Evolutionary conservation across 2,888 invertebrate species (phyloP), one percentile per base, ranked within the genome.

Genomic region (Drosophila peninsularis): DNA sequence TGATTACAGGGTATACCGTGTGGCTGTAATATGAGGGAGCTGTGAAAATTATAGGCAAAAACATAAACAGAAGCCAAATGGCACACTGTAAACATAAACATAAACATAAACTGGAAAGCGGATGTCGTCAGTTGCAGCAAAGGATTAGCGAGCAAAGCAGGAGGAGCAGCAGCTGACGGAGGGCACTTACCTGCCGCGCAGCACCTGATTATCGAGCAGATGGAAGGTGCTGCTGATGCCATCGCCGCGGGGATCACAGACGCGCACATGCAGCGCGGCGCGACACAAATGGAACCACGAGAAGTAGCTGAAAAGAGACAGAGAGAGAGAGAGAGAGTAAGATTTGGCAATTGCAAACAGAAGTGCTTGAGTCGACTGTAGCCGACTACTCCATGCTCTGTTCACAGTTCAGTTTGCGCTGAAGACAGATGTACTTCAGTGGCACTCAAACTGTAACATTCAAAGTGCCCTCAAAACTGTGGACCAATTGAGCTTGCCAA

Each of bases 201-300:
- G 87, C 27, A 94, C 90, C n/a, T 93, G 91, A 83, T 94, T 94
- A 82, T 94, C 94, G 82, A 94, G 90, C 55, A 94, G 91, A 88
- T 94, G 94, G 68, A 93, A 92, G 32, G 93, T 93, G 78, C 94
- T 94, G 66, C 94, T 94, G 73, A 94, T 94, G 21, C 94, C 94
- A 84, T 94, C 94, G 27, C 94, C 94, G 81, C 93, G 93, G 1
- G 94, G 94, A 74, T 93, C 93, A 77, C 94, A 94, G 13, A 94
- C 93, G 34, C 94, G 90, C 9, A 94, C 94, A 80, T 93, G 93
- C 13, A 93, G 88, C 3, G 94, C 94, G 42, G 93, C 93, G 32
- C 93, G 93, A 74, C 94, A 94, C 90, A 94, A 92, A 80, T 93
- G 93, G 85, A 94, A 94, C 75, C 93, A 93, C 62, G 94, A 94